Evolutionary conservation across 2,113 vertebrate genomes (phyloP).

Genomic region (Cyprinodon tularosa): DNA sequence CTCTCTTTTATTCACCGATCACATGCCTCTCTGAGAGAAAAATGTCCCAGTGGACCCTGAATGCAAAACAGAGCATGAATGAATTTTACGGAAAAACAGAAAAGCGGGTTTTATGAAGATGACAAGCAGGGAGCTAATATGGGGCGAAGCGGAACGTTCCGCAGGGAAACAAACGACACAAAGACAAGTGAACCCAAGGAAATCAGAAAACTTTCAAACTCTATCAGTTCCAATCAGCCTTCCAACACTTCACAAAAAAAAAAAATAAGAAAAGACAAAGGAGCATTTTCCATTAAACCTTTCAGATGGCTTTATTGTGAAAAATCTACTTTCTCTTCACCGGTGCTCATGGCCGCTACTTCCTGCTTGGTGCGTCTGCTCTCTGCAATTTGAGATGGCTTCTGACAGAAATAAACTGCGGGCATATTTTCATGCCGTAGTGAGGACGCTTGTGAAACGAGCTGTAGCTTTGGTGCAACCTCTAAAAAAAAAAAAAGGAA

Average conservation of each 20-base stretch:
- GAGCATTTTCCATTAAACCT: too few species aligned
- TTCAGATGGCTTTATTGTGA: neutral
- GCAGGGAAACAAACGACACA: neutral
- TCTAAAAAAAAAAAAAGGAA: too few species aligned
- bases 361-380: neutral
- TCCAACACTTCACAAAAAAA: too few species aligned
- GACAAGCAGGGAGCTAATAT: neutral
- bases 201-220: too few species aligned
- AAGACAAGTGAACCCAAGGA: too few species aligned
- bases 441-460: too few species aligned
- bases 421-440: neutral
- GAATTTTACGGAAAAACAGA: neutral
- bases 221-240: too few species aligned
- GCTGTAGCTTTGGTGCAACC: too few species aligned
- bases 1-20: neutral
- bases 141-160: neutral
- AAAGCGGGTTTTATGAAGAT: slow-evolving; percentile 9
- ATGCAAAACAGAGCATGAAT: neutral
- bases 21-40: neutral
- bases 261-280: too few species aligned
- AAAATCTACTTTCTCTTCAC: neutral
- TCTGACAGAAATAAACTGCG: neutral
- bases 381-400: neutral
- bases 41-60: neutral
- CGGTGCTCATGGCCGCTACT: too few species aligned